These are phyloP conservation scores for Dissostichus mawsoni DNA, from an alignment of 2,113 vertebrate species.

Conservation along the genomic window DNA sequence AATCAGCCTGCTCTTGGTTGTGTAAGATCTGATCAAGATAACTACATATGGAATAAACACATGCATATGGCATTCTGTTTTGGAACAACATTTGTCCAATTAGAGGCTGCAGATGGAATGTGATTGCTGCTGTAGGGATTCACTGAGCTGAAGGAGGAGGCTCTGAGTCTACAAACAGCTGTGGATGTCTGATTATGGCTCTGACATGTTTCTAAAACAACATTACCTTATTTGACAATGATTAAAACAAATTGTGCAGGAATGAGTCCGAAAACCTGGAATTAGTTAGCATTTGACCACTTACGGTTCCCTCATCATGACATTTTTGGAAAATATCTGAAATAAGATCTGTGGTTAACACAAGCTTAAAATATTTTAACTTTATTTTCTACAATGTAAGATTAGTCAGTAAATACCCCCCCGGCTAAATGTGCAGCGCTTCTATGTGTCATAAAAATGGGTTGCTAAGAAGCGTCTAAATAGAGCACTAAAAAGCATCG, in stretches of 20 bases:
- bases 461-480: no score
- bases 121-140: conserved; percentile 2
- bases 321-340: no score
- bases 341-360: no score
- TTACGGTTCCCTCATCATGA: no score
- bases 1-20: background rate
- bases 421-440: no score
- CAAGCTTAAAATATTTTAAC: no score
- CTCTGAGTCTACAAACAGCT: background rate
- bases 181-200: background rate
- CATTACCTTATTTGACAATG: background rate
- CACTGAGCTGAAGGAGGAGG: background rate
- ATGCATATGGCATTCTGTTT: background rate
- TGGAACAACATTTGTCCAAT: background rate
- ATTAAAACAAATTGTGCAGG: background rate
- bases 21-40: background rate
- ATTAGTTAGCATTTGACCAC: no score
- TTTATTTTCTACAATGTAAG: no score
- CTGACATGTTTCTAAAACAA: background rate
- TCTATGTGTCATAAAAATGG: no score
- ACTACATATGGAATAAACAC: background rate
- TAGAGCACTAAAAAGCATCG: no score
- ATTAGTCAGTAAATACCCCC: no score
- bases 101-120: conserved; percentile 2
- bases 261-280: no score